Evolutionary conservation across 2,113 vertebrate species (phyloP), one percentile per base, ranked within the genome.

Genomic region (Lethenteron reissneri): DNA sequence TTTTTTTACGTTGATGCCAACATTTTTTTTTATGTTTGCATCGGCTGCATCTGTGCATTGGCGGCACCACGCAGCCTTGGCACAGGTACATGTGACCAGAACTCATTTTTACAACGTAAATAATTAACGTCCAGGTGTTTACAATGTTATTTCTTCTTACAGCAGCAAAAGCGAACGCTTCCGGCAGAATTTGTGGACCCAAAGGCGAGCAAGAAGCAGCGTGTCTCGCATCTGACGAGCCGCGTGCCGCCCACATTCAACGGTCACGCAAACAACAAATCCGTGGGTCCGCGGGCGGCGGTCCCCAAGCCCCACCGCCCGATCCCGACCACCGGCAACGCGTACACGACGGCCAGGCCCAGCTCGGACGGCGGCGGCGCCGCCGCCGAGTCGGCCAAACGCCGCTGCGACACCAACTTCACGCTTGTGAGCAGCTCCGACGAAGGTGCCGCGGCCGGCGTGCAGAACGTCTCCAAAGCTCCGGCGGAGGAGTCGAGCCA

Each of bases 171-270:
- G 82, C 87, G 90, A 70, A 77, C 85, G 1, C 81, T 81, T 1
- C 83, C 83, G 64, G 71, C 77, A 59, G 92, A 96, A 4, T 92
- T 94, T 74, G 92, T 87, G 2, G 92, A 96, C 76, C 90, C 91
- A 1, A 74, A 94, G 57, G 80, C 79, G 79, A 89, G 80, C 82
- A 99, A 99, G 78, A 95, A 91, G 78, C 86, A 87, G 72, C 78
- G 94, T 77, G 88, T 99, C 76, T 99, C 92, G 0, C 92, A 90
- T 71, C 76, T 91, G 56, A 75, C 83, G 73, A 90, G 82, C 79
- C 86, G 90, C 71, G 77, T 82, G 71, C 81, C 85, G 14, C 79
- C 84, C 9, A 75, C 82, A 0, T 74, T 88, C 62, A 95, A 97
- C 1, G 92, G 91, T 75, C 92, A 41, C 41, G 41, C 41, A 41